phyloP scores from a whole-genome alignment of 2,113 vertebrate genomes.

The Dunckerocampus dactyliophorus region DNA sequence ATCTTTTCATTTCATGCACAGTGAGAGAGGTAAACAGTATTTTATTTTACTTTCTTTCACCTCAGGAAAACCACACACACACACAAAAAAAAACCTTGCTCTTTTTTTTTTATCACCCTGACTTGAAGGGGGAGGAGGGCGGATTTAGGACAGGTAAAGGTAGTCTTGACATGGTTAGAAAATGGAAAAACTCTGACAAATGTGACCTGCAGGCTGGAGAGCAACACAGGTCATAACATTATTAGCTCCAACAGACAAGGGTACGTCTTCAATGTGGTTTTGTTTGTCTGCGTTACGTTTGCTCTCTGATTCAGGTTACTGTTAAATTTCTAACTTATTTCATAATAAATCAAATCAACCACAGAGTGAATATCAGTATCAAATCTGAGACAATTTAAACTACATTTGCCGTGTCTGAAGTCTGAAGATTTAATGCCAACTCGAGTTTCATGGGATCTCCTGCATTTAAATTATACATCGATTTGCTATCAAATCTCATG shows the following conservation, averaged over 20 bases:
- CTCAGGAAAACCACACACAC: not conserved
- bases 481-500: no score
- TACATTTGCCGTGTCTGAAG: no score
- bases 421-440: no score
- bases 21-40: constrained; percentile 27
- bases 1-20: constrained; percentile 56
- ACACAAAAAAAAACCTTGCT: constrained; percentile 15
- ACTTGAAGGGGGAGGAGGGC: constrained; percentile 13
- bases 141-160: constrained; percentile 39
- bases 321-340: no score
- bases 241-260: not conserved
- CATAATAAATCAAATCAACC: no score
- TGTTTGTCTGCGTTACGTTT: not conserved
- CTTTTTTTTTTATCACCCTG: constrained; percentile 12
- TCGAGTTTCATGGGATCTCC: no score
- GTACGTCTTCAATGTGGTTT: not conserved
- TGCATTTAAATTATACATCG: no score
- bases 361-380: no score
- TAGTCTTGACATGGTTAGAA: constrained; percentile 10
- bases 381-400: no score
- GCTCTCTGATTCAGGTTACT: not conserved
- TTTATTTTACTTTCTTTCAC: constrained; percentile 15
- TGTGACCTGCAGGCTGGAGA: not conserved
- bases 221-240: not conserved
- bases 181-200: constrained; percentile 11